phyloP scores from a whole-genome alignment of 2,797 vertebrate genomes.

The Pachyuromys duprasi region DNA sequence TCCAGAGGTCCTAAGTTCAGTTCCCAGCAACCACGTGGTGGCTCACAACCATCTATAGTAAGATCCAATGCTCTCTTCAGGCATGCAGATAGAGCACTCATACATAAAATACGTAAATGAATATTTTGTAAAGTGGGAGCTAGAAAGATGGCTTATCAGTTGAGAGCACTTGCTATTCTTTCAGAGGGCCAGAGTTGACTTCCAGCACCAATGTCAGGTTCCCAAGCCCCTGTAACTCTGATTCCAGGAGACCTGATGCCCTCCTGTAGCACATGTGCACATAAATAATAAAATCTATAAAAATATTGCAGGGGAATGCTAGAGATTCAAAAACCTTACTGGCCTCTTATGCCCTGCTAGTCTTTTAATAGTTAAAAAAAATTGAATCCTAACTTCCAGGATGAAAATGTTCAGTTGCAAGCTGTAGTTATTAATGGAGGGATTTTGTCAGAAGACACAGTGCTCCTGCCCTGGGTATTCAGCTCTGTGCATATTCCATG shows the following conservation, averaged over 20 bases:
- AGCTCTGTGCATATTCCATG: background rate
- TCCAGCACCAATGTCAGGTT: background rate
- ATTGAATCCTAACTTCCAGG: slow-evolving; percentile 34
- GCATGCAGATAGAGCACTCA: background rate
- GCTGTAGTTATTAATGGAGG: background rate
- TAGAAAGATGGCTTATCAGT: background rate
- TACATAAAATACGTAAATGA: background rate
- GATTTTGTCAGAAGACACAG: slow-evolving; percentile 44
- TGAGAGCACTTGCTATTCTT: background rate
- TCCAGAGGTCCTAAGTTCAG: background rate
- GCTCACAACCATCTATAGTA: background rate
- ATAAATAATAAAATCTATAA: background rate
- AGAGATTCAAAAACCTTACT: background rate
- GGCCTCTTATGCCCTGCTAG: slow-evolving; percentile 23
- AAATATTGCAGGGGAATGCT: background rate
- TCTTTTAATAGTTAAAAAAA: background rate
- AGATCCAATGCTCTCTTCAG: background rate
- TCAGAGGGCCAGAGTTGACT: background rate
- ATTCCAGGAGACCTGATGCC: background rate
- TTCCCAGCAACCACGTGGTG: background rate
- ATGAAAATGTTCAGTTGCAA: slow-evolving; percentile 37
- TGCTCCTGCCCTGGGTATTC: background rate
- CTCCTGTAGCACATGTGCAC: background rate
- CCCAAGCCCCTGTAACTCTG: background rate
- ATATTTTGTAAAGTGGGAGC: background rate